These are phyloP conservation scores for Aphis craccivora DNA, from an alignment of 1,140 invertebrate genomes.

Conservation along the genomic window DNA sequence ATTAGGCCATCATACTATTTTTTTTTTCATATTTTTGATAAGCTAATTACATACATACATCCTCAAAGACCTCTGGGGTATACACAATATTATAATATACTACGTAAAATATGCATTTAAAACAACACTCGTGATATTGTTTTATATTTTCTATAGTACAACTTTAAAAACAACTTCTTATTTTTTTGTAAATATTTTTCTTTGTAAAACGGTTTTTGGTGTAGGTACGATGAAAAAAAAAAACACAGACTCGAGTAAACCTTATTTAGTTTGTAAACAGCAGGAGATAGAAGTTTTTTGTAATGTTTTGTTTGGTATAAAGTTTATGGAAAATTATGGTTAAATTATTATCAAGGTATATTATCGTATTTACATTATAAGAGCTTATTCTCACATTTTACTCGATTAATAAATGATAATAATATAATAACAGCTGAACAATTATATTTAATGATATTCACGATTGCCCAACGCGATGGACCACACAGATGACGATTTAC, in stretches of 20 bases:
- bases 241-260: not conserved
- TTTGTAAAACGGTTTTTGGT: not conserved
- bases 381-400: not conserved
- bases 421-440: not conserved
- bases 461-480: not conserved
- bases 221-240: not conserved
- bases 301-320: not conserved
- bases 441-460: not conserved
- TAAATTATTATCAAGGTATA: not conserved
- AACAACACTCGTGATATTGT: not conserved
- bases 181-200: not conserved
- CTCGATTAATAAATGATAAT: not conserved
- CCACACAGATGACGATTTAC: not conserved
- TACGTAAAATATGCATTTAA: slow-evolving; percentile 3
- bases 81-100: not conserved
- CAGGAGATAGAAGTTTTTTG: not conserved
- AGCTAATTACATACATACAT: not conserved
- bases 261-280: not conserved
- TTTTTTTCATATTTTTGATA: not conserved
- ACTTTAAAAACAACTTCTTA: slow-evolving; percentile 1
- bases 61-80: not conserved
- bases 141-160: not conserved
- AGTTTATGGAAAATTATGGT: not conserved
- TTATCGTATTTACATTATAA: not conserved
- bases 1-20: not conserved